Percentiles rank a stretch among this genome's conserved stretches.
These are phyloP conservation scores for Hapalemur alaotrensis DNA, from an alignment of 2,797 vertebrate species.

Conservation along the genomic window DNA sequence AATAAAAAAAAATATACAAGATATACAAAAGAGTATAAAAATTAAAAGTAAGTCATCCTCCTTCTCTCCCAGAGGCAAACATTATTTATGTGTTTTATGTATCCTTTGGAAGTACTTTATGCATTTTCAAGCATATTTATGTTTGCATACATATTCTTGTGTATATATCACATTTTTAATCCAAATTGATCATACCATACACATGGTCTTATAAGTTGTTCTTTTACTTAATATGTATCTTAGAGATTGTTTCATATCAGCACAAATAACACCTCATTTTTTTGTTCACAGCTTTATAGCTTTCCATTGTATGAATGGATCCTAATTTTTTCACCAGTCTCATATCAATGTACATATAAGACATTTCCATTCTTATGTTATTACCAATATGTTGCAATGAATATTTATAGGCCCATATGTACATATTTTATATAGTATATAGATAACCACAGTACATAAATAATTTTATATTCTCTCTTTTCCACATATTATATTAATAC, in stretches of 20 bases:
- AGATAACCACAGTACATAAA: not conserved
- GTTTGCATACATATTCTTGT: not conserved
- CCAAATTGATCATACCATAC: not conserved
- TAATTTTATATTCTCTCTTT: slow-evolving; percentile 14
- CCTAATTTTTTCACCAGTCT: not conserved
- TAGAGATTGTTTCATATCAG: not conserved
- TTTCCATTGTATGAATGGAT: not conserved
- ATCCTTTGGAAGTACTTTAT: not conserved
- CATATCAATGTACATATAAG: not conserved
- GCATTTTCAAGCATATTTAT: not conserved
- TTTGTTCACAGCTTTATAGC: not conserved
- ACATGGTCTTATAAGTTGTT: not conserved
- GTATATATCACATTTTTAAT: not conserved
- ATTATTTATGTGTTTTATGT: not conserved
- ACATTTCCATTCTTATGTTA: not conserved
- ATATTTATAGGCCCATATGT: not conserved
- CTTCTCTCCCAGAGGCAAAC: not conserved
- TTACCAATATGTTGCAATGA: not conserved
- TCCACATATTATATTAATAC: not conserved
- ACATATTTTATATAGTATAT: not conserved
- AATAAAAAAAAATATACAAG: not conserved
- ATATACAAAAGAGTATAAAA: not conserved
- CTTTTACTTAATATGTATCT: not conserved
- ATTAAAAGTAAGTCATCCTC: not conserved
- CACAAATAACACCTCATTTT: not conserved